Evolutionary conservation across 2,113 vertebrate genomes (phyloP), one percentile per base, ranked within the genome.

Genomic region (Oryzias woworae): DNA sequence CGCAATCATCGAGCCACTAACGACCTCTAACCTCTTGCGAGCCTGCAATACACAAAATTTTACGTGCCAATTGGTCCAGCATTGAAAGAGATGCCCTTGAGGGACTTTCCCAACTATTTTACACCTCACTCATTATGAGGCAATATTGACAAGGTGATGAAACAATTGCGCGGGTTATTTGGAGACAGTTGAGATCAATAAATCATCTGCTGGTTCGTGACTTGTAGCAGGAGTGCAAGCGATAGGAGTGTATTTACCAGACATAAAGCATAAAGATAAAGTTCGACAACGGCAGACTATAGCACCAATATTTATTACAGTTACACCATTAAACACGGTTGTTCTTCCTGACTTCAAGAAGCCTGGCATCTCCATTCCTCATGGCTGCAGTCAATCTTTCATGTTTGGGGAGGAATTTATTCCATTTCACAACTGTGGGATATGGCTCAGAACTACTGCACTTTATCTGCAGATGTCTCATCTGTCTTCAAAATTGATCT

Each of bases 111-210:
- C 8, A 87, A 78, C 75, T 83, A 83, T 87, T 86, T 65, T 31
- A 49, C 43, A 28, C 64, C 70, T n/a, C 20, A 54, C 85, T 86
- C 84, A 90, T 91, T 78, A 90, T 52, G n/a, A 71, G 73, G 66
- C 69, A 83, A 80, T 91, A 89, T 90, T 87, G 89, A 86, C 81
- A 85, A 78, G 71, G 81, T 81, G 87, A 88, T 88, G 87, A 91
- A 87, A 87, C 86, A 85, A 87, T 89, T 83, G 77, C 82, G 84
- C 78, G 64, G 88, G 85, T 91, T 89, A 86, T 89, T 85, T 83
- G 86, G 82, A 88, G 82, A 73, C 80, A 77, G 87, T 74, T 68
- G 65, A 58, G 78, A 91, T 92, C 91, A 90, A 92, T 92, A 91
- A 87, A 91, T 91, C 87, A 92, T 92, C 85, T 89, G 85, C 54